Base-by-base conservation (phyloP, 2,113 vertebrate species). In the Chinchilla lanigera region DNA sequence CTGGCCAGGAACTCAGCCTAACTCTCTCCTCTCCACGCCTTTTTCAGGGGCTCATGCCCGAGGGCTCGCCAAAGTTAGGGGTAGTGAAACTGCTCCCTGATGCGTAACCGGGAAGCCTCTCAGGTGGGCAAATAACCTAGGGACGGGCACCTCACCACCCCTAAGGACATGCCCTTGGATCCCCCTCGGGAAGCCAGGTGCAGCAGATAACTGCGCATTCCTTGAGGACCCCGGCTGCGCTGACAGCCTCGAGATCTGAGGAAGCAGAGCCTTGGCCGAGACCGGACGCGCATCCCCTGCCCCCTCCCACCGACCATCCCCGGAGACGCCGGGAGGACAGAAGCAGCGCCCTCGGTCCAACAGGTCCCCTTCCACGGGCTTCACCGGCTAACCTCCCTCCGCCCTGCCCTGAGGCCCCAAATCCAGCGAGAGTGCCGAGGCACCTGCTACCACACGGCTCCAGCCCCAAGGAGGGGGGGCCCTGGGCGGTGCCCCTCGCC, bases 341-440 rank as follows among this genome's bases (percentile, higher is more conserved):
- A 41, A 85, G 69, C 41, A 33, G 87, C 92, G 93, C 92, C 90
- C 6, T 88, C 78, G 92, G 93, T 96, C 95, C 97, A 97, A 98
- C 97, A 97, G 98, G 98, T 98, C 71, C 81, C 87, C 77, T 50
- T 58, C 20, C 5, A 56, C 10, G 26, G 85, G 96, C 94, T 95
- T 86, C 69, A 30, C 11, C 2, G 61, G 78, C 92, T 81, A 93
- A 92, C 86, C 67, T 87, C 86, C 73, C 91, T 77, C 61, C 22
- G 22, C 92, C 78, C 69, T 77, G 77, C 81, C 96, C 75, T 0
- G 96, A 90, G 96, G 97, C 97, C 95, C 92, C 87, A 28, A 30
- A 94, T 92, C 90, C 86, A 89, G 95, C 30, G 47, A 52, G 38
- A 84, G 94, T 65, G 22, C 63, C 13, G 20, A 82, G 77, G 75